These are phyloP conservation scores for Bellardia pandia DNA, from an alignment of 2,888 invertebrate species.

Conservation along the genomic window DNA sequence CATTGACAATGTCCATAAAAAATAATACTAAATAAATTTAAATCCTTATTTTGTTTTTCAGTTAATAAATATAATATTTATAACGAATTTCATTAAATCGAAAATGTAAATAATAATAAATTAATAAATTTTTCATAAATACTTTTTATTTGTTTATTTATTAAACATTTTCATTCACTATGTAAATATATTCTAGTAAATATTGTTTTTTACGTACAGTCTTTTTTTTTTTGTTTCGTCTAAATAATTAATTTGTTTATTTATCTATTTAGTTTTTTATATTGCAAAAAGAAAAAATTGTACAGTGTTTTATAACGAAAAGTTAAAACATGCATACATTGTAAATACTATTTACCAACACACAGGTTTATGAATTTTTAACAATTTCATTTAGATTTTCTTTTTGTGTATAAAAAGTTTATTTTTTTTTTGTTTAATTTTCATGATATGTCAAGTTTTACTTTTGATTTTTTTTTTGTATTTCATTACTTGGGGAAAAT, in stretches of 20 bases:
- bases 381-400: slow-evolving; percentile 30
- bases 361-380: slow-evolving; percentile 56
- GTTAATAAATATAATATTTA: slow-evolving; percentile 18
- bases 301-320: slow-evolving; percentile 30
- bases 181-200: slow-evolving; percentile 76
- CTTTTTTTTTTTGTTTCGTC: slow-evolving; percentile 8
- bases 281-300: slow-evolving; percentile 67
- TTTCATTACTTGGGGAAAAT: slow-evolving; percentile 36
- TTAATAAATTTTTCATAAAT: slow-evolving; percentile 23
- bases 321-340: slow-evolving; percentile 62
- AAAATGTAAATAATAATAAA: slow-evolving; percentile 38
- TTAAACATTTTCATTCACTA: slow-evolving; percentile 65
- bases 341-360: slow-evolving; percentile 74
- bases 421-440: slow-evolving; percentile 16
- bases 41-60: slow-evolving; percentile 3
- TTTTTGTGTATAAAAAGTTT: slow-evolving; percentile 45
- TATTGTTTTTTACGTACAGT: slow-evolving; percentile 18
- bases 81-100: slow-evolving; percentile 7
- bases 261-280: slow-evolving; percentile 32
- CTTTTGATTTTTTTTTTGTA: slow-evolving; percentile 32
- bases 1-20: background rate
- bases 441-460: slow-evolving; percentile 8
- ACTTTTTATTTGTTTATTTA: slow-evolving; percentile 20
- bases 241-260: slow-evolving; percentile 24
- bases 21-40: background rate